A percentile compares a stretch with the other conserved stretches of the same genome.
Evolutionary conservation across 1,140 invertebrate genomes (phyloP).

Genomic region (Drosophila sp.): DNA sequence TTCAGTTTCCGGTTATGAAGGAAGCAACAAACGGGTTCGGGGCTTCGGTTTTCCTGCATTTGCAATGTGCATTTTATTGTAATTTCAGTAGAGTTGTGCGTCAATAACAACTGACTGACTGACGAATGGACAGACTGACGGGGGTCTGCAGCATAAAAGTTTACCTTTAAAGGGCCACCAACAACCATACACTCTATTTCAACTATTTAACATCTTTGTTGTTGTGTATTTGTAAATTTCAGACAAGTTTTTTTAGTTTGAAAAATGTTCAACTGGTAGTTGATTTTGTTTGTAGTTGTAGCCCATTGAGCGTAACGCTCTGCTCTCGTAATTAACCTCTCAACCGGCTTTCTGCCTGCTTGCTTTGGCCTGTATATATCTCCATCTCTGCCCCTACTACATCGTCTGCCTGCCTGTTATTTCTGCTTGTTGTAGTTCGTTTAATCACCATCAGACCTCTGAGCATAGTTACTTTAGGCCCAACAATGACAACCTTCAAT

Average conservation of each 20-base stretch:
- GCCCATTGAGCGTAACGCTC: conserved; percentile 74
- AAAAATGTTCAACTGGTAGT: conserved; percentile 50
- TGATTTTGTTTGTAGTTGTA: conserved; percentile 36
- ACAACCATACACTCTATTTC: background rate
- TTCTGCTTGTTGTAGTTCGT: conserved; percentile 41
- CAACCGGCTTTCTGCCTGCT: conserved; percentile 76
- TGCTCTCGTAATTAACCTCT: conserved; percentile 80
- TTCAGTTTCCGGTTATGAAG: conserved; percentile 81
- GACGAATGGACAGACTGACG: conserved; percentile 11
- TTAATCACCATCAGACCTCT: conserved; percentile 63
- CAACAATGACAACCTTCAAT: conserved; percentile 40
- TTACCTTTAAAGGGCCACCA: conserved; percentile 25
- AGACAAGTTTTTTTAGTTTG: conserved; percentile 18
- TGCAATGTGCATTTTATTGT: conserved; percentile 66
- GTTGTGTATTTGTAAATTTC: conserved; percentile 1
- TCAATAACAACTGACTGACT: conserved; percentile 49
- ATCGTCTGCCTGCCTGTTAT: conserved; percentile 12
- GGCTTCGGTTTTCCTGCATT: conserved; percentile 50
- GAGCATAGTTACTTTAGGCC: conserved; percentile 30
- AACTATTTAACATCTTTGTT: conserved; percentile 4
- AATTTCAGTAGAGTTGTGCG: conserved; percentile 70
- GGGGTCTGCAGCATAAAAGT: conserved; percentile 12
- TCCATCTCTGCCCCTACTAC: background rate
- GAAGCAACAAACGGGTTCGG: conserved; percentile 72
- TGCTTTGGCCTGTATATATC: conserved; percentile 12